A percentile compares a stretch with the other conserved stretches of the same genome.
phyloP scores from a whole-genome alignment of 2,888 invertebrate species.

The Tachina grossa region DNA sequence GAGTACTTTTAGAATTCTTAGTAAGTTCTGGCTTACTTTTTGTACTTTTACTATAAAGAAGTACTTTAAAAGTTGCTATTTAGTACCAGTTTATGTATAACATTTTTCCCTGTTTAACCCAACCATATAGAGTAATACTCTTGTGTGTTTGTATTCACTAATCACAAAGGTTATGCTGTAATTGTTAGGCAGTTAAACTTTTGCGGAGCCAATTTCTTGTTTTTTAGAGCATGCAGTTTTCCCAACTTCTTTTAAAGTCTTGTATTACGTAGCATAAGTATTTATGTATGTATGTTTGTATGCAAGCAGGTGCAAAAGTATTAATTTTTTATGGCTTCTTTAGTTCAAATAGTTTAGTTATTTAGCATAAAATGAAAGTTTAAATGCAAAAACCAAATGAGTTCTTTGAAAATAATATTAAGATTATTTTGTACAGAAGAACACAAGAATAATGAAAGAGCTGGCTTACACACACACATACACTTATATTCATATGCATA shows the following conservation, averaged over 20 bases:
- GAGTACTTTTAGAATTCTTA: neutral
- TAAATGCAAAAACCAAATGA: slow-evolving; percentile 18
- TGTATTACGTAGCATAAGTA: slow-evolving; percentile 5
- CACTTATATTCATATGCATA: too few relatives aligned
- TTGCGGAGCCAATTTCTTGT: neutral
- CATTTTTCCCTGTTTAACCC: too few relatives aligned
- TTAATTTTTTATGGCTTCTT: slow-evolving; percentile 54
- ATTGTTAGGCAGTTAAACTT: slow-evolving; percentile 52
- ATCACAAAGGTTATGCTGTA: slow-evolving; percentile 51
- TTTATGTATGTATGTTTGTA: neutral
- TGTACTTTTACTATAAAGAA: too few relatives aligned
- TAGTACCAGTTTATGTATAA: too few relatives aligned
- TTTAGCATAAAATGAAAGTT: slow-evolving; percentile 23
- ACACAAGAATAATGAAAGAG: neutral
- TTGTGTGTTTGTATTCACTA: slow-evolving; percentile 6
- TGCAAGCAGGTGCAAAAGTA: neutral
- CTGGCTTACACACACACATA: neutral
- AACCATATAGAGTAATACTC: neutral
- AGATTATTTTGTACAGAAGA: slow-evolving; percentile 7
- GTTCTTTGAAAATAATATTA: slow-evolving; percentile 30
- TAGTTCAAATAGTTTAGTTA: slow-evolving; percentile 54
- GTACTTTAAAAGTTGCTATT: too few relatives aligned
- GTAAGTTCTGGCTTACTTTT: too few relatives aligned
- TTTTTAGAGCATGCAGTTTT: slow-evolving; percentile 12
- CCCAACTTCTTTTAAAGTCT: slow-evolving; percentile 27